Evolutionary conservation across 2,888 invertebrate genomes (phyloP), one percentile per base, ranked within the genome.

Genomic region (Apamea crenata): DNA sequence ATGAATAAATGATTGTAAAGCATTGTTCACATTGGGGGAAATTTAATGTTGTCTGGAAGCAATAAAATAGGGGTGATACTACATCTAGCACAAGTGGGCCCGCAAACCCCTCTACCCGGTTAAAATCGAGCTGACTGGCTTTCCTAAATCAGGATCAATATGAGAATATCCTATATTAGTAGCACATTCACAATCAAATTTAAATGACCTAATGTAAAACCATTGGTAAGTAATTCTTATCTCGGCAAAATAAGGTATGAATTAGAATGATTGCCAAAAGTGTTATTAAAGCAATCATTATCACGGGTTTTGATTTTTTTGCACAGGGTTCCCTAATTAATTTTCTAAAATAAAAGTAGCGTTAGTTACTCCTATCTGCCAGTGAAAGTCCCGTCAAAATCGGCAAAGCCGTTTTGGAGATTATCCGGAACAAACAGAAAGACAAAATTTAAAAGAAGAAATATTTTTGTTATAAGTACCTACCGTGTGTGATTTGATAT

Each of bases 1-100:
- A 76, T 86, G 84, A 84, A 88, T 87, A 87, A 81, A 80, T 83
- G 56, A 85, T 83, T 78, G 47, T 72, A 63, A 73, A 69, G 72
- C 36, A 12, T 47, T 10, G 61, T 25, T 36, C 53, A 74, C 32
- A 59, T 14, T 59, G 59, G 47, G 14, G 50, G 7, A 36, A 14
- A 29, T 56, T 61, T 74, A 32, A n/a, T 21, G n/a, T 16, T 21
- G 50, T 67, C 25, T 44, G n/a, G 12, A 53, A 1, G 50, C 18
- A n/a, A 44, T 44, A 44, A 65, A 79, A 65, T 2, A 3, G 16
- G 21, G 12, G 1, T 21, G 65, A 29, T 56, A 5, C 32, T 4
- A 47, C 10, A 47, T 47, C 16, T n/a, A 25, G 59, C n/a, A 47
- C 3, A 47, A 74, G 21, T 14, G 2, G 18, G 0, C 7, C 14